Base-by-base conservation (phyloP, 2,113 vertebrate species). In the Pachypanchax playfairii region DNA sequence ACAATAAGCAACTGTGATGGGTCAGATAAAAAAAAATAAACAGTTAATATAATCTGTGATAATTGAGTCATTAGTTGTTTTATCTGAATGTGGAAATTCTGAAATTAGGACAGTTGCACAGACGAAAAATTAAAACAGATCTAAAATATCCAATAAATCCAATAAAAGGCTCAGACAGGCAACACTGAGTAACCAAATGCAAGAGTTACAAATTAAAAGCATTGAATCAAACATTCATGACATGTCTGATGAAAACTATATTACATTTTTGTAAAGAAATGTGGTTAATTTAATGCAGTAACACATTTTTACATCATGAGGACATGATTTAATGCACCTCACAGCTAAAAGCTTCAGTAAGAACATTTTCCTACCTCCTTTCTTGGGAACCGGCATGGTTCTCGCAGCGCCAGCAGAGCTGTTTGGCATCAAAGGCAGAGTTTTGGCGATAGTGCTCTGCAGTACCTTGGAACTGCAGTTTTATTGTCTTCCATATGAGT, bases 381-480 rank as follows among this genome's bases (percentile, higher is more conserved):
- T 91, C 77, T 71, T 85, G 3, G 80, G 77, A 11, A 78, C 85
- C 3, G 88, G 77, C 89, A 91, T 89, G 82, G 57, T 67, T 77
- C 68, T 65, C 21, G 56, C 63, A 29, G 58, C 46, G 72, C 12
- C 73, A 20, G 12, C 20, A 0, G 61, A 17, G 53, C 28, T 26
- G 56, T 20, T 75, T 55, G 80, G 78, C 58, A 60, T 82, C 44
- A 29, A 26, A 51, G 17, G 17, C 14, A 1, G 41, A 6, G 22
- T 44, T 55, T 49, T 65, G 26, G 43, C 38, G 61, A 73, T 41
- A 33, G 26, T 65, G 51, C 15, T 20, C 26, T 25, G 50, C 14
- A n/a, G 28, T 5, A 5, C 8, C 44, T 22, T 25, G 18, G 47
- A 43, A 52, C 56, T 41, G 63, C 68, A 5, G 81, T 91, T 81